phyloP scores from a whole-genome alignment of 2,797 vertebrate genomes.

The Mycteria americana region DNA sequence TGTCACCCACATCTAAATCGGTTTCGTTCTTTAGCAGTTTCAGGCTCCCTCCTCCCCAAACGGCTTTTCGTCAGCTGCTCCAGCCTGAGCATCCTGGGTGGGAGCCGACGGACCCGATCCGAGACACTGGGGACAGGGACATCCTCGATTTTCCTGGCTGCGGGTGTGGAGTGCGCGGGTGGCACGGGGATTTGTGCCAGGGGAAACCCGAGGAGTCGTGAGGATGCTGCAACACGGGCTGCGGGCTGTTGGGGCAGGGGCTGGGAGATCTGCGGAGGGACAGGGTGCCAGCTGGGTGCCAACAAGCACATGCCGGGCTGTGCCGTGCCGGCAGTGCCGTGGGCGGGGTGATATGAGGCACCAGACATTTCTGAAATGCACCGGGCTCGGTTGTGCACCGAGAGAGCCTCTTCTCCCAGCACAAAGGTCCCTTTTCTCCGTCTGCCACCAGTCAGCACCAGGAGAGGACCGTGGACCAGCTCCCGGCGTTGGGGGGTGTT shows the following conservation, averaged over 20 bases:
- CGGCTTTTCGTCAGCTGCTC: not conserved
- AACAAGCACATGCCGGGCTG: rapidly evolving
- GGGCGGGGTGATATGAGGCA: not conserved
- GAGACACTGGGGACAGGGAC: rapidly evolving
- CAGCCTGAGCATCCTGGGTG: not conserved
- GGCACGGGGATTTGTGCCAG: not conserved
- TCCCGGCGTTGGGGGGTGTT: not conserved
- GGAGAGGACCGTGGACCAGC: not conserved
- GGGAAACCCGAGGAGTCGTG: not conserved
- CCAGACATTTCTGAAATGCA: not conserved
- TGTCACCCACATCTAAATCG: not conserved
- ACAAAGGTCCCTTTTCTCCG: not conserved
- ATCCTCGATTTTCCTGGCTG: not conserved
- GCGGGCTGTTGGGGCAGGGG: not conserved
- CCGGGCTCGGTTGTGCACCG: rapidly evolving
- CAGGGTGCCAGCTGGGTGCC: not conserved
- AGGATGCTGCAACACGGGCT: rapidly evolving
- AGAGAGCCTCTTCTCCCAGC: not conserved
- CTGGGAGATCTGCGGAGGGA: not conserved
- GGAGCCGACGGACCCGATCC: rapidly evolving
- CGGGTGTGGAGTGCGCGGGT: rapidly evolving
- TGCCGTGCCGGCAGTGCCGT: rapidly evolving
- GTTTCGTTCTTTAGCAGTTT: not conserved
- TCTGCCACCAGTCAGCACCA: not conserved
- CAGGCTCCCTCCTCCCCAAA: not conserved